Percentiles rank a stretch among this genome's conserved stretches.
phyloP scores from a whole-genome alignment of 2,888 invertebrate genomes.

The Balanococcus diminutus region DNA sequence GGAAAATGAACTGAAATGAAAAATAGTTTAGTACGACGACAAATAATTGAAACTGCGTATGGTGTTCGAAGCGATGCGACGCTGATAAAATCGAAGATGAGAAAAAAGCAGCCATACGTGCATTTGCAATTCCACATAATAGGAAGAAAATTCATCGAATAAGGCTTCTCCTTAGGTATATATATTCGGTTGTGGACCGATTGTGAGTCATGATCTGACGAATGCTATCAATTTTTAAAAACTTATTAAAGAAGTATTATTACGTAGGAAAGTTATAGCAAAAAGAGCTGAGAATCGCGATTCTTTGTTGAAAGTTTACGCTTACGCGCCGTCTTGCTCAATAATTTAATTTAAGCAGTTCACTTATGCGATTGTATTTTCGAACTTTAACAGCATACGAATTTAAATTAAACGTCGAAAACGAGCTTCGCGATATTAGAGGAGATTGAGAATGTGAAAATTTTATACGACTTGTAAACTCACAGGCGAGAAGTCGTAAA shows the following conservation, averaged over 20 bases:
- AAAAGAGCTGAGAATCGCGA: background rate
- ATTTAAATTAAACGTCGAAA: slow-evolving; percentile 37
- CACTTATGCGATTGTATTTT: slow-evolving; percentile 41
- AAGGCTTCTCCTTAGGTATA: background rate
- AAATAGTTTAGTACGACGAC: background rate
- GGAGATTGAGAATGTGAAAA: slow-evolving; percentile 33
- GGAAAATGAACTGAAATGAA: no score
- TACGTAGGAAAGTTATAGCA: background rate
- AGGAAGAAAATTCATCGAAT: background rate
- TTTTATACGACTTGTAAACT: slow-evolving; percentile 37
- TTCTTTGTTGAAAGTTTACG: slow-evolving; percentile 3
- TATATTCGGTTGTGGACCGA: background rate
- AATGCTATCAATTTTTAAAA: slow-evolving; percentile 14
- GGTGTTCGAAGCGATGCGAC: background rate
- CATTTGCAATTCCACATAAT: background rate
- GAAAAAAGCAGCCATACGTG: background rate
- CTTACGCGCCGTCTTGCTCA: slow-evolving; percentile 22
- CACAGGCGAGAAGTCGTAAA: slow-evolving; percentile 13
- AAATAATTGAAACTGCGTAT: background rate
- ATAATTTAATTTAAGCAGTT: slow-evolving; percentile 43
- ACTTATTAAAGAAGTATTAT: slow-evolving; percentile 16
- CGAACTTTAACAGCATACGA: slow-evolving; percentile 33
- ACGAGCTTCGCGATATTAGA: background rate
- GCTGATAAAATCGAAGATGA: background rate
- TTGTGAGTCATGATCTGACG: slow-evolving; percentile 4